Conservation (phyloP, 2,797 vertebrate species). For the Lagorchestes hirsutus region DNA sequence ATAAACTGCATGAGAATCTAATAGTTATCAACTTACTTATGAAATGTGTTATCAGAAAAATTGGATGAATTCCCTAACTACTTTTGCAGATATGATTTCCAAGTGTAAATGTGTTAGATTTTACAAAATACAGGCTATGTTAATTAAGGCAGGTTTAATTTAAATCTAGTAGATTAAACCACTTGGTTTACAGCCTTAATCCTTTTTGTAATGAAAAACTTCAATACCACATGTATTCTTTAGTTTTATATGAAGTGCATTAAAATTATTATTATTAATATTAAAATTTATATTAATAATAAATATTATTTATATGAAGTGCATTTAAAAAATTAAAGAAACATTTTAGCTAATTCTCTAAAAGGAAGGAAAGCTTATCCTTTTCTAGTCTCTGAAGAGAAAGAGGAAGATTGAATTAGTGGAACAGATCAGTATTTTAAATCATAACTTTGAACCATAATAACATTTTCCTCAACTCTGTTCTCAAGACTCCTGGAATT, state of each 20-base stretch:
- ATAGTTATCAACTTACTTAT: slow-evolving; percentile 38
- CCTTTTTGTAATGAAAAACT: slow-evolving; percentile 41
- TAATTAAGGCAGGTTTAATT: slow-evolving; percentile 35
- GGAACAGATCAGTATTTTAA: slow-evolving; percentile 15
- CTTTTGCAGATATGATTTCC: slow-evolving; percentile 37
- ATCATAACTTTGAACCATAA: neutral
- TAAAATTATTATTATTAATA: neutral
- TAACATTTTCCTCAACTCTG: neutral
- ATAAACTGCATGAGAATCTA: slow-evolving; percentile 50
- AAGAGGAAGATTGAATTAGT: neutral
- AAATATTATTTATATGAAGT: neutral
- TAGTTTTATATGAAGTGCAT: neutral
- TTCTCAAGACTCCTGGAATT: neutral
- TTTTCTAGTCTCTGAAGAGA: neutral
- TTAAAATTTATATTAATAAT: no score
- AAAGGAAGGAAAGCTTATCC: neutral
- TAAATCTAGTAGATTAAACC: slow-evolving; percentile 10
- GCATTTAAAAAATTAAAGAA: slow-evolving; percentile 10
- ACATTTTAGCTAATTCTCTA: slow-evolving; percentile 7
- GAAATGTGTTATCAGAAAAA: slow-evolving; percentile 30
- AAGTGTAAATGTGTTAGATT: slow-evolving; percentile 50
- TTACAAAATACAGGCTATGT: slow-evolving; percentile 46
- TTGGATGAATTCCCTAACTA: neutral
- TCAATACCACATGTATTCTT: slow-evolving; percentile 21
- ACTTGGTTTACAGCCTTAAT: slow-evolving; percentile 15